Conservation (phyloP, 2,797 vertebrate species). For the Todus mexicanus region DNA sequence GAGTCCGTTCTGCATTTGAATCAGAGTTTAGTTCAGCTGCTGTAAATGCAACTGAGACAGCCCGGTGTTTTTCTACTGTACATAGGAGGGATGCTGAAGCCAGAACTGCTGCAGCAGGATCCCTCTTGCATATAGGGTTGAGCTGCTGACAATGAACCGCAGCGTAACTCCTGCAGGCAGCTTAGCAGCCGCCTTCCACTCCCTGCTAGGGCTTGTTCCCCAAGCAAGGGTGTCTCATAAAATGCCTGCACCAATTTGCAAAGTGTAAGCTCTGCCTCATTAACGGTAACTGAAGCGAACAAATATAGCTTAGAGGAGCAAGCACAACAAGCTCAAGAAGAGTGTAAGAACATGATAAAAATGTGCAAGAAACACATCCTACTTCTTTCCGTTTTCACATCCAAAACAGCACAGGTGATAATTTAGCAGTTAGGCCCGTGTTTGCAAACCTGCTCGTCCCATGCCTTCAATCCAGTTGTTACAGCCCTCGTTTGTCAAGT, state of each 20-base stretch:
- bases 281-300: neutral
- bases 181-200: neutral
- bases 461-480: neutral
- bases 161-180: neutral
- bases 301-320: neutral
- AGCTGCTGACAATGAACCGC: neutral
- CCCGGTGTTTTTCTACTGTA: neutral
- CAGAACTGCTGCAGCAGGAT: neutral
- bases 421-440: neutral
- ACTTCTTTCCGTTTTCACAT: neutral
- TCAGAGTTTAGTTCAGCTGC: neutral
- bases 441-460: neutral
- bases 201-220: neutral
- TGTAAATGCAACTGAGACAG: neutral
- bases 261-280: neutral
- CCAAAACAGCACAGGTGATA: neutral
- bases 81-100: neutral
- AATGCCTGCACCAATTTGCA: neutral
- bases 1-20: neutral
- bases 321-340: neutral
- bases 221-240: neutral
- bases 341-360: neutral
- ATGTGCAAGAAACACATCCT: neutral
- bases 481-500: neutral
- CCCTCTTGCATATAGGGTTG: neutral